Evolutionary conservation across 2,113 vertebrate genomes (phyloP).

Genomic region (Platysteira castanea): DNA sequence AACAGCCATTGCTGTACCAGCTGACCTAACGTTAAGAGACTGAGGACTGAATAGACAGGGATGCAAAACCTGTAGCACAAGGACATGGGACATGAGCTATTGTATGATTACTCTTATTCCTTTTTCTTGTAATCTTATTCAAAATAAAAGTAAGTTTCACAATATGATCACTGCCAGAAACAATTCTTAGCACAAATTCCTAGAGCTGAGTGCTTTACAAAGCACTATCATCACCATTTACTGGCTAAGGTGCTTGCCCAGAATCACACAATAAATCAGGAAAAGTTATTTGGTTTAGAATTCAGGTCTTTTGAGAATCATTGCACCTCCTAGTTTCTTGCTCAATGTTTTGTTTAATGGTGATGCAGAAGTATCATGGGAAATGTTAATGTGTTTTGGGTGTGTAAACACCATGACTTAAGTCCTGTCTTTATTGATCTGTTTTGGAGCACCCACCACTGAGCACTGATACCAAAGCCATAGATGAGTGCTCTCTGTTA

Average conservation of each 20-base stretch:
- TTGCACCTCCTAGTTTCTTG: neutral
- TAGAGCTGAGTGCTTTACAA: neutral
- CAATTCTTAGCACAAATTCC: neutral
- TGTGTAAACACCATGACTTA: neutral
- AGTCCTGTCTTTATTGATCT: neutral
- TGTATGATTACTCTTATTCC: neutral
- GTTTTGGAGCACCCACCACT: neutral
- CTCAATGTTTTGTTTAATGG: neutral
- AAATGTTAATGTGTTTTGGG: neutral
- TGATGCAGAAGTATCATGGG: neutral
- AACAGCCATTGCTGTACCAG: neutral
- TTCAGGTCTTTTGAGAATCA: neutral
- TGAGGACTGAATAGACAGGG: neutral
- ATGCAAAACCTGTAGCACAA: neutral
- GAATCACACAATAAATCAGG: neutral
- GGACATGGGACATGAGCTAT: neutral
- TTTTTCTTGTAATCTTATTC: neutral
- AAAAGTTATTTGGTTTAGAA: neutral
- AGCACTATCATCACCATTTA: neutral
- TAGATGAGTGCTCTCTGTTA: neutral
- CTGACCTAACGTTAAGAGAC: neutral
- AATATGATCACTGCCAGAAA: neutral
- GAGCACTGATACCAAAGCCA: neutral
- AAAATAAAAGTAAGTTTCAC: neutral
- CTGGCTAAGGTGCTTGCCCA: neutral